Evolutionary conservation across 1,140 invertebrate genomes (phyloP).

Genomic region (Drosophila oshimai): DNA sequence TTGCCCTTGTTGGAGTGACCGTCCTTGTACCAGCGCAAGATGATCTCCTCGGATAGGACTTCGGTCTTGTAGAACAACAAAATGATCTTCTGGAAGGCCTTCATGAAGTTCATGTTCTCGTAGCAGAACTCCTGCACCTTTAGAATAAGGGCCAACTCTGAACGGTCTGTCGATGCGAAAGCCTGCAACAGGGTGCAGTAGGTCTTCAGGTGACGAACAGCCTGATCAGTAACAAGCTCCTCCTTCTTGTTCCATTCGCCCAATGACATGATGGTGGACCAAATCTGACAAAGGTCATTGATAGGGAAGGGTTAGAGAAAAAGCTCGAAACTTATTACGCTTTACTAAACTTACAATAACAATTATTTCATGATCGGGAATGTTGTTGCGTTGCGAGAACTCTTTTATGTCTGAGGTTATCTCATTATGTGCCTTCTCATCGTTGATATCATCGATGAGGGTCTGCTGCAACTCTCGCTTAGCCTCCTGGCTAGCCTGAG

Average conservation of each 20-base stretch:
- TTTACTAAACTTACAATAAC: slow-evolving; percentile 85
- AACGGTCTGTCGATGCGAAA: slow-evolving; percentile 91
- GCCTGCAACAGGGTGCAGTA: slow-evolving; percentile 93
- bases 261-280: slow-evolving; percentile 96
- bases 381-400: slow-evolving; percentile 90
- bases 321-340: fast-evolving
- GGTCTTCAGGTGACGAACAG: slow-evolving; percentile 93
- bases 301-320: not conserved
- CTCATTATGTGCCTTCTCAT: slow-evolving; percentile 91
- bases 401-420: slow-evolving; percentile 93
- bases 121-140: slow-evolving; percentile 99
- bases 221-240: slow-evolving; percentile 96
- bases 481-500: slow-evolving; percentile 93
- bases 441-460: slow-evolving; percentile 91
- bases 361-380: slow-evolving; percentile 95
- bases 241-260: slow-evolving; percentile 99
- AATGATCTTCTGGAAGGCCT: slow-evolving; percentile 98
- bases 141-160: slow-evolving; percentile 93
- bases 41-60: slow-evolving; percentile 95
- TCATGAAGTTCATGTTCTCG: slow-evolving; percentile 99
- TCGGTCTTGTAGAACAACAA: slow-evolving; percentile 97
- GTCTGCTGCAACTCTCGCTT: slow-evolving; percentile 91
- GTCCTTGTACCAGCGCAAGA: slow-evolving; percentile 97
- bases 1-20: slow-evolving; percentile 96
- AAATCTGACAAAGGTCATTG: slow-evolving; percentile 85